These are phyloP conservation scores for Python bivittatus DNA, from an alignment of 2,113 vertebrate species.

Conservation along the genomic window DNA sequence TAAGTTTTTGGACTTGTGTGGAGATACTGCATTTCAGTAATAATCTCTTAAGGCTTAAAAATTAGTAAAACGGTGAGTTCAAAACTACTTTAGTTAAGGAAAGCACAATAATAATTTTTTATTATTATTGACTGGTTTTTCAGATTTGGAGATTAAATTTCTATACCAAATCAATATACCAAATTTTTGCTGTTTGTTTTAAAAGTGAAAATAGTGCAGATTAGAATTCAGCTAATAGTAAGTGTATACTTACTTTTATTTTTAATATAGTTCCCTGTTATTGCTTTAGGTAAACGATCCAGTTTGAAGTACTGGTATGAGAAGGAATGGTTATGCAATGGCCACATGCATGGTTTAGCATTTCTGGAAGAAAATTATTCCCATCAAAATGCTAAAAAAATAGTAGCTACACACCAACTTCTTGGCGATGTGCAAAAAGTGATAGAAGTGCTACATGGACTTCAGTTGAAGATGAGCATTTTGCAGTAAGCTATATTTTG, in stretches of 20 bases:
- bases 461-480: conserved; percentile 95
- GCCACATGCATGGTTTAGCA: conserved; percentile 92
- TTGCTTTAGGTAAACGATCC: conserved; percentile 84
- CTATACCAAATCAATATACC: neutral
- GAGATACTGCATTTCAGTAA: no score
- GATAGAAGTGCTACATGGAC: conserved; percentile 86
- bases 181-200: neutral
- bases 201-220: neutral
- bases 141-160: neutral
- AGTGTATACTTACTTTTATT: neutral
- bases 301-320: conserved; percentile 89
- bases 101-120: no score
- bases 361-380: conserved; percentile 96
- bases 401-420: conserved; percentile 88
- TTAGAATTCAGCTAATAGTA: neutral
- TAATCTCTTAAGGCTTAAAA: no score
- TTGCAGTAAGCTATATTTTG: conserved; percentile 79
- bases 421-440: conserved; percentile 88
- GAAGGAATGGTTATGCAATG: conserved; percentile 88
- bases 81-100: no score
- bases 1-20: neutral
- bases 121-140: neutral
- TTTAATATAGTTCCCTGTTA: conserved; percentile 55
- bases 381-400: conserved; percentile 90
- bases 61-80: no score